Conservation (phyloP, 2,888 invertebrate species). For the Nineta flava region DNA sequence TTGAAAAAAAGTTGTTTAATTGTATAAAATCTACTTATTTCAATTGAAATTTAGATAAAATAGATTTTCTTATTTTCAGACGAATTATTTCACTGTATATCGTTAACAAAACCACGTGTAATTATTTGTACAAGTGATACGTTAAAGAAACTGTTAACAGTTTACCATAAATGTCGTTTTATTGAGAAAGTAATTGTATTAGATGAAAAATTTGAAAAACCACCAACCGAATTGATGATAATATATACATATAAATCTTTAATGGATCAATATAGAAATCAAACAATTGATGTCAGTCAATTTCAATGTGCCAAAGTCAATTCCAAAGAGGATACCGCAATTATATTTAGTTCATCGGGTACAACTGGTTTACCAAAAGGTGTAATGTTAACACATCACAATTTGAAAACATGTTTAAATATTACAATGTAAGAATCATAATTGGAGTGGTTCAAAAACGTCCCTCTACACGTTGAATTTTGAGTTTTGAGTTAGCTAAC, state of each 20-base stretch:
- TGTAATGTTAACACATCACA: conserved; percentile 50
- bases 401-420: background rate
- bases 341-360: conserved; percentile 62
- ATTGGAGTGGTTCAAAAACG: too few relatives aligned
- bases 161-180: conserved; percentile 30
- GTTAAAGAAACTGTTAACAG: conserved; percentile 34
- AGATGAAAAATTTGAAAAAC: conserved; percentile 30
- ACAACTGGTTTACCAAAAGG: conserved; percentile 68
- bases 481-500: background rate
- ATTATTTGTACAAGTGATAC: conserved; percentile 43
- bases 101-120: conserved; percentile 45
- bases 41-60: too few relatives aligned
- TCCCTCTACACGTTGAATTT: too few relatives aligned
- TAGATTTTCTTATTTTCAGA: conserved; percentile 29
- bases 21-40: too few relatives aligned
- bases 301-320: conserved; percentile 31
- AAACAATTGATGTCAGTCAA: conserved; percentile 9
- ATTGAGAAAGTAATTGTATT: conserved; percentile 38
- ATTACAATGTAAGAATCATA: too few relatives aligned
- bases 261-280: conserved; percentile 22
- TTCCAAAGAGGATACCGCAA: conserved; percentile 34
- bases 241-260: conserved; percentile 21
- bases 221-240: conserved; percentile 14
- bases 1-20: too few relatives aligned
- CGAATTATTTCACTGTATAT: conserved; percentile 44